Percentiles rank a stretch among this genome's conserved stretches.
Evolutionary conservation across 1,140 invertebrate species (phyloP).

Genomic region (Sesamia nonagrioides): DNA sequence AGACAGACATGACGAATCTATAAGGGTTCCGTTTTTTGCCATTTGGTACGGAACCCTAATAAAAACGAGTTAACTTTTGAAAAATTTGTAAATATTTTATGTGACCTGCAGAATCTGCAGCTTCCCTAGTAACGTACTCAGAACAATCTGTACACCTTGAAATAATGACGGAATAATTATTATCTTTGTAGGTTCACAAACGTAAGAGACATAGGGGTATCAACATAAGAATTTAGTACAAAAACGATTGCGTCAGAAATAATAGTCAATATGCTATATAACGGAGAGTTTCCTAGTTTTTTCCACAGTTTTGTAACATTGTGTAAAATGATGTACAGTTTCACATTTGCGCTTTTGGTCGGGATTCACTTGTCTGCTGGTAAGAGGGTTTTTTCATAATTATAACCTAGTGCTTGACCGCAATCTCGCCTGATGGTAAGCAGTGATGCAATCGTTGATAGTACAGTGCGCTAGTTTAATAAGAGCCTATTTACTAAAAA

Average conservation of each 20-base stretch:
- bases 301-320: constrained; percentile 20
- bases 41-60: too few relatives aligned
- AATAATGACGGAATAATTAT: neutral
- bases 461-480: too few relatives aligned
- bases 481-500: too few relatives aligned
- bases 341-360: neutral
- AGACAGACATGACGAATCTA: too few relatives aligned
- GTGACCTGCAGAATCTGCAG: too few relatives aligned
- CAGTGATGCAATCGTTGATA: too few relatives aligned
- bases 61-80: too few relatives aligned
- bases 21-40: too few relatives aligned
- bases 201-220: constrained; percentile 47
- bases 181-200: neutral
- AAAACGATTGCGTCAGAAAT: constrained; percentile 40
- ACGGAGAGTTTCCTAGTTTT: constrained; percentile 15
- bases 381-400: neutral
- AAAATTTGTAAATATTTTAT: too few relatives aligned
- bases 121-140: neutral
- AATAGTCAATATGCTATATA: constrained; percentile 23
- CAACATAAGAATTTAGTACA: constrained; percentile 59
- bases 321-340: neutral
- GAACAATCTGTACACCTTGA: constrained; percentile 5
- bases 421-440: too few relatives aligned
- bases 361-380: neutral
- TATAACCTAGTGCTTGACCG: too few relatives aligned